Percentiles rank a stretch among this genome's conserved stretches.
Evolutionary conservation across 2,888 invertebrate species (phyloP).

Genomic region (Watsonalla binaria): DNA sequence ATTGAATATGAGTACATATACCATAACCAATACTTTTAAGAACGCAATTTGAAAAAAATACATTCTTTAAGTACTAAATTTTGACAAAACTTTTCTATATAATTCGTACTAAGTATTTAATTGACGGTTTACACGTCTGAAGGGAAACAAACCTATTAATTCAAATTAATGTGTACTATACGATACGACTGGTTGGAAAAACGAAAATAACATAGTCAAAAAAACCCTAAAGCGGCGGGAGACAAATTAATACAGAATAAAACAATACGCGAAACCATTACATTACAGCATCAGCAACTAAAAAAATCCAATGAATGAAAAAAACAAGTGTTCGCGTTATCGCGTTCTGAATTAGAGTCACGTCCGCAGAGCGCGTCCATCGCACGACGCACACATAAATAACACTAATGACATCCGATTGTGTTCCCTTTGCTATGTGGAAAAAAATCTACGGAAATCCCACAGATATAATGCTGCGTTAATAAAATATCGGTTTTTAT

Average conservation of each 20-base stretch:
- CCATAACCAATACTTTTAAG: no score
- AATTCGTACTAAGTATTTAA: no score
- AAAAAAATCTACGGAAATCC: constrained; percentile 25
- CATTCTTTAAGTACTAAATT: no score
- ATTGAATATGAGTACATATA: no score
- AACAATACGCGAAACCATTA: background rate
- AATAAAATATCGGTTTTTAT: constrained; percentile 27
- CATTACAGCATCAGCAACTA: constrained; percentile 12
- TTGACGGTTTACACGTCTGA: no score
- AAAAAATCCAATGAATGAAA: constrained; percentile 40
- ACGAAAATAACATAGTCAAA: no score
- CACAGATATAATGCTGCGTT: constrained; percentile 19
- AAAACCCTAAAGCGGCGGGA: background rate
- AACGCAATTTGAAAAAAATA: no score
- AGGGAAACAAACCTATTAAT: no score
- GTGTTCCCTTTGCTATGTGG: constrained; percentile 45
- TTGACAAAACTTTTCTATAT: no score
- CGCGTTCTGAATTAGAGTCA: constrained; percentile 50
- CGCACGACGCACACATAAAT: constrained; percentile 65
- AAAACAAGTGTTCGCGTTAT: constrained; percentile 41
- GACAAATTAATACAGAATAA: background rate
- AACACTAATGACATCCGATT: constrained; percentile 72
- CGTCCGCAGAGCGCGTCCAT: constrained; percentile 45
- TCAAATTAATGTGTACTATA: no score
- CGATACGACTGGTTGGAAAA: no score